phyloP scores from a whole-genome alignment of 2,113 vertebrate genomes.

The Sprattus sprattus region DNA sequence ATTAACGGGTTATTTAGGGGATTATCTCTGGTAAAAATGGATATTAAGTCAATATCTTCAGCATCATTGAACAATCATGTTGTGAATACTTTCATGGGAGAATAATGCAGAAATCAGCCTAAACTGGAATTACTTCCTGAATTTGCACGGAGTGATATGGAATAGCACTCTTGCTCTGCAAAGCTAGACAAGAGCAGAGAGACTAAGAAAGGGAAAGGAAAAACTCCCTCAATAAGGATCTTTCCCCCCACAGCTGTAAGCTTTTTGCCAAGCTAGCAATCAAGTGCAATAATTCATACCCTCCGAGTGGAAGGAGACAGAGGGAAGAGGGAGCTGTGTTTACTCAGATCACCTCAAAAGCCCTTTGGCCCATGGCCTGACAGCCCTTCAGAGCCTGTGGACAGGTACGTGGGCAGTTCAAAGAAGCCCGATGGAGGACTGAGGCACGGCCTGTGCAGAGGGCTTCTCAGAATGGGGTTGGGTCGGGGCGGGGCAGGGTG shows the following conservation, averaged over 20 bases:
- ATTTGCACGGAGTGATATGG: background rate
- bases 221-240: background rate
- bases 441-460: background rate
- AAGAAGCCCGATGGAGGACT: background rate
- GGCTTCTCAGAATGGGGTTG: background rate
- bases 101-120: background rate
- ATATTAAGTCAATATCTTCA: background rate
- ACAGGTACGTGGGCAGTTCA: background rate
- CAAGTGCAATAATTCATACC: background rate
- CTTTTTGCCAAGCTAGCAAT: background rate
- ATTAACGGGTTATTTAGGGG: no score
- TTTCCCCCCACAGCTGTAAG: background rate
- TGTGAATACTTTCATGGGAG: background rate
- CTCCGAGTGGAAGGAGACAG: background rate
- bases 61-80: background rate
- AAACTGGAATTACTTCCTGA: background rate
- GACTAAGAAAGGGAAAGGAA: background rate
- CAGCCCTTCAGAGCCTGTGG: background rate
- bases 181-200: background rate
- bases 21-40: background rate
- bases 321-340: background rate
- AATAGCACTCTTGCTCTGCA: background rate
- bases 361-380: background rate
- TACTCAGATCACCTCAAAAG: background rate
- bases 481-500: background rate